Conservation (phyloP, 2,797 vertebrate species). For the Craterocephalus amniculus region DNA sequence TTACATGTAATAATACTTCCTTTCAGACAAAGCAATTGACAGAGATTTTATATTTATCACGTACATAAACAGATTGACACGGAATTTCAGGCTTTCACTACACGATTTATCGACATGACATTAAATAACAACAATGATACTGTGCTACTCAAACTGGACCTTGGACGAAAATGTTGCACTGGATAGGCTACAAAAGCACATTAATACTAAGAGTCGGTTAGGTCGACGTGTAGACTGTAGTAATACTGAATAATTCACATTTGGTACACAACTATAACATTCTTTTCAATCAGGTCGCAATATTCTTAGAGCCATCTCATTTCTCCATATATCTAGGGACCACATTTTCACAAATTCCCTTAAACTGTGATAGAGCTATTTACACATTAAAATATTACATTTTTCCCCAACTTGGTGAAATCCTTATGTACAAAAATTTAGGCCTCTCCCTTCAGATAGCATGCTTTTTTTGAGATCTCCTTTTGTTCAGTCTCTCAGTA, state of each 20-base stretch:
- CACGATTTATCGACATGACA: constrained; percentile 99
- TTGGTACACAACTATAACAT: constrained; percentile 99
- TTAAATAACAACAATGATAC: constrained; percentile 99
- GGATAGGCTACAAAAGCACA: constrained; percentile 98
- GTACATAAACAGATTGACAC: constrained; percentile 99
- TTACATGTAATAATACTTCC: constrained; percentile 96
- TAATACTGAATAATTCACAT: constrained; percentile 99
- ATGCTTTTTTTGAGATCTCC: constrained; percentile 85
- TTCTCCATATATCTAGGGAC: constrained; percentile 96
- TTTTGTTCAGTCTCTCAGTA: constrained; percentile 86
- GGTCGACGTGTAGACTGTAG: constrained; percentile 98
- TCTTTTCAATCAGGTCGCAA: constrained; percentile 97
- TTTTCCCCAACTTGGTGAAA: constrained; percentile 88
- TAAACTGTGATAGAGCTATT: constrained; percentile 96
- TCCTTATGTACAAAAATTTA: constrained; percentile 95
- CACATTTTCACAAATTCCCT: constrained; percentile 94
- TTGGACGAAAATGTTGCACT: constrained; percentile 99
- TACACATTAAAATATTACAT: constrained; percentile 99
- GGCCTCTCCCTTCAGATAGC: constrained; percentile 87
- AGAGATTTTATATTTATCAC: constrained; percentile 97
- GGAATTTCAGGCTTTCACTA: constrained; percentile 99
- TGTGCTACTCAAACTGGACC: constrained; percentile 99
- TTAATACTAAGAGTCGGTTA: constrained; percentile 99
- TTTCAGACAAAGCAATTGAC: constrained; percentile 97
- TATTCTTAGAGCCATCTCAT: constrained; percentile 86